These are phyloP conservation scores for Prolemur simus DNA, from an alignment of 2,113 vertebrate genomes.

Conservation along the genomic window DNA sequence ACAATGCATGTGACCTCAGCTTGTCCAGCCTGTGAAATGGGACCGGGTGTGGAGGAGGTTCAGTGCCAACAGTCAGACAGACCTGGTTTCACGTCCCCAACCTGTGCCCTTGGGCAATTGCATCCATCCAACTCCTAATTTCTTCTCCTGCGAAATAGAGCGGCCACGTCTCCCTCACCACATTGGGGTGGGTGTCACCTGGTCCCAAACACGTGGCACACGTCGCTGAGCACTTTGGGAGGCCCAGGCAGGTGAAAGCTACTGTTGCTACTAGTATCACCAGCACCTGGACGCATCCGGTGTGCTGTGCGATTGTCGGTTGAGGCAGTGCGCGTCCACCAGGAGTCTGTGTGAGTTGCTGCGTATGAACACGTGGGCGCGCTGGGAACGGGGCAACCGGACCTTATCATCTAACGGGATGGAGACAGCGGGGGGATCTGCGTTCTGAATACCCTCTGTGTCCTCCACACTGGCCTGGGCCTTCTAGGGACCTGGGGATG, in stretches of 20 bases:
- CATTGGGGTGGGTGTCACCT: fast-evolving
- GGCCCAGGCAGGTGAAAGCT: not conserved
- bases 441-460: not conserved
- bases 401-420: not conserved
- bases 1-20: not conserved
- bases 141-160: not conserved
- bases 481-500: not conserved
- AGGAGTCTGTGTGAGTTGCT: not conserved
- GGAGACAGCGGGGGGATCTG: not conserved
- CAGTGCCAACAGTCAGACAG: not conserved
- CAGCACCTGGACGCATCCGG: not conserved
- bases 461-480: not conserved
- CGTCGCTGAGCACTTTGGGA: fast-evolving
- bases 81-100: not conserved
- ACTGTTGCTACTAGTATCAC: fast-evolving
- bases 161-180: fast-evolving
- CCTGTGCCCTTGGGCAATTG: not conserved
- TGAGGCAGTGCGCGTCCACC: not conserved
- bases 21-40: not conserved
- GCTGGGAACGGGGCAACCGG: not conserved
- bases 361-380: fast-evolving
- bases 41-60: fast-evolving
- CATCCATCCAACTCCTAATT: not conserved
- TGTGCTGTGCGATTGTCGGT: fast-evolving
- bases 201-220: fast-evolving